phyloP scores from a whole-genome alignment of 2,797 vertebrate species.

The Aulostomus chinensis region DNA sequence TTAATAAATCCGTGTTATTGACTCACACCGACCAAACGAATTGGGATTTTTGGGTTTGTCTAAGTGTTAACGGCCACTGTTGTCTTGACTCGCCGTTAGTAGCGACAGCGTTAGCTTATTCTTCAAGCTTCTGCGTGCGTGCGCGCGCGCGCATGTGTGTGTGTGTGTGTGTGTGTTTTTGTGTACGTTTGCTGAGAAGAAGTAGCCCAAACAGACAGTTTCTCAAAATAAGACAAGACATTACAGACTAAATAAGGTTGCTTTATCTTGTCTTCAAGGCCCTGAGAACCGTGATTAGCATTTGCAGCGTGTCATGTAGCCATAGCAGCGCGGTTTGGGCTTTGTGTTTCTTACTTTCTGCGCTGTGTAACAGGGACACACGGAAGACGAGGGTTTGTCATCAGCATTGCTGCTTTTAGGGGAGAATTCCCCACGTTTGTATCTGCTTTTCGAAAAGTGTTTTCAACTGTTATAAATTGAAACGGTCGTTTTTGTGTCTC shows the following conservation, averaged over 20 bases:
- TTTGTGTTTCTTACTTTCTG: constrained; percentile 19
- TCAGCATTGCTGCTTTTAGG: too few species aligned
- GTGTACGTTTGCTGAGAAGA: constrained; percentile 18
- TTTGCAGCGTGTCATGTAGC: constrained; percentile 16
- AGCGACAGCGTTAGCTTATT: constrained; percentile 56
- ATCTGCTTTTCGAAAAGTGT: too few species aligned
- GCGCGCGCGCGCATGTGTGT: constrained; percentile 1
- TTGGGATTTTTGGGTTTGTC: constrained; percentile 11
- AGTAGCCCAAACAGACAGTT: constrained; percentile 52
- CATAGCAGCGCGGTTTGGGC: constrained; percentile 43
- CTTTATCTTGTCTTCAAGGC: constrained; percentile 41
- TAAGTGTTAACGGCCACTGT: constrained; percentile 12
- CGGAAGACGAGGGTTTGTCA: background rate
- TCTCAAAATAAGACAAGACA: constrained; percentile 27
- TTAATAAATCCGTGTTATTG: too few species aligned
- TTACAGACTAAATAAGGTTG: constrained; percentile 41
- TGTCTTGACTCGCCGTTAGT: constrained; percentile 5
- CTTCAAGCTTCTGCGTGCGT: constrained; percentile 18
- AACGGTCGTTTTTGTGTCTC: too few species aligned
- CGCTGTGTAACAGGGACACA: background rate
- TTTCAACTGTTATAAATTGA: too few species aligned
- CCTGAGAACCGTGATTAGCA: constrained; percentile 30
- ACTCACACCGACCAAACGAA: background rate
- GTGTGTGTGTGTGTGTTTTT: constrained; percentile 12
- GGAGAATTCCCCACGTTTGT: too few species aligned